phyloP scores from a whole-genome alignment of 2,888 invertebrate species.

The Cistogaster globosa region DNA sequence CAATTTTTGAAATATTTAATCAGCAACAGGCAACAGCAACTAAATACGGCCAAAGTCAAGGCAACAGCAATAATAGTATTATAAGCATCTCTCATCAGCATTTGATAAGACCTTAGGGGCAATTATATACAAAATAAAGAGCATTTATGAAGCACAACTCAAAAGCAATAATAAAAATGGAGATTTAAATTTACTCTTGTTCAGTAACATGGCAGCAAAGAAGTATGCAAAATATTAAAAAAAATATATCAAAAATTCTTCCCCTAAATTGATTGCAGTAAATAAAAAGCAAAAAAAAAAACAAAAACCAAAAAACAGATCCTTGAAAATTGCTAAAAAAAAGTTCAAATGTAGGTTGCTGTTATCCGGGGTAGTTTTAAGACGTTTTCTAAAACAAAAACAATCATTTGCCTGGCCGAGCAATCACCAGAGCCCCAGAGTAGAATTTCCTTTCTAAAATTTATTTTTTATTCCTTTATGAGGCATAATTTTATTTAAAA shows the following conservation, averaged over 20 bases:
- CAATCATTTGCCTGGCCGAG: too few relatives aligned
- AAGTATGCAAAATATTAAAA: slow-evolving; percentile 56
- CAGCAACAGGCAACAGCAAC: slow-evolving; percentile 36
- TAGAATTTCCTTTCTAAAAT: too few relatives aligned
- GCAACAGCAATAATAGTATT: slow-evolving; percentile 54
- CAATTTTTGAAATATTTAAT: slow-evolving; percentile 65
- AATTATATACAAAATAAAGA: slow-evolving; percentile 65
- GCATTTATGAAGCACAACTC: slow-evolving; percentile 29
- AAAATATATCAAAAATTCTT: not conserved
- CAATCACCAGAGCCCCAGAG: too few relatives aligned
- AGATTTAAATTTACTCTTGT: not conserved
- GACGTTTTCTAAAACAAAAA: too few relatives aligned
- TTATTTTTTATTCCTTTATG: not conserved
- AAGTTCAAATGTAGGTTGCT: too few relatives aligned
- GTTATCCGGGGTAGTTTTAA: too few relatives aligned
- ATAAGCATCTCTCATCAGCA: slow-evolving; percentile 56
- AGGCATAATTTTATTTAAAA: slow-evolving; percentile 51
- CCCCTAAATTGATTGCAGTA: not conserved
- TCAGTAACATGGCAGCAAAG: slow-evolving; percentile 2
- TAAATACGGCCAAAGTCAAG: slow-evolving; percentile 20
- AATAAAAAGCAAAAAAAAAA: not conserved
- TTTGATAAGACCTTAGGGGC: slow-evolving; percentile 59
- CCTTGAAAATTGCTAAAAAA: too few relatives aligned
- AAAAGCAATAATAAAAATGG: slow-evolving; percentile 55
- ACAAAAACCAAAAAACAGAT: not conserved